Percentiles rank a stretch among this genome's conserved stretches.
Conservation (phyloP, 2,113 vertebrate species). For the Xiphorhynchus elegans region DNA sequence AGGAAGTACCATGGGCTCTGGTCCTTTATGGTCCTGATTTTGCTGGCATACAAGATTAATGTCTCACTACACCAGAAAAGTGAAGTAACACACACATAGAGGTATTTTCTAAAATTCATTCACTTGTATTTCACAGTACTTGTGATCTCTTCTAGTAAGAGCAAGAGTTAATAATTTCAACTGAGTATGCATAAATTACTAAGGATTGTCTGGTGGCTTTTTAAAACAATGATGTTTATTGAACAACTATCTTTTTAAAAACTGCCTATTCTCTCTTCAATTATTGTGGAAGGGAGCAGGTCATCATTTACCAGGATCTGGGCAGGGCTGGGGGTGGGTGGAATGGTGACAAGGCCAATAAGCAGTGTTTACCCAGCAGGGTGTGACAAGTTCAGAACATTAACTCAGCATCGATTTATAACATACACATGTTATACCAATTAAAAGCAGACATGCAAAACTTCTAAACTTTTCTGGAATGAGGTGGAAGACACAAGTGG, state of each 20-base stretch:
- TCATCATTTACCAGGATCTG: background rate
- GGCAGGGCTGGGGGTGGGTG: background rate
- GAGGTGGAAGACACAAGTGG: accelerated
- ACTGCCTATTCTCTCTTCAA: background rate
- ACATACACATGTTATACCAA: accelerated
- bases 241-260: background rate
- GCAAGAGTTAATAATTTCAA: background rate
- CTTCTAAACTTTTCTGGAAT: background rate
- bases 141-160: background rate
- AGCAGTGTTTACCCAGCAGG: background rate
- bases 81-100: background rate
- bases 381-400: background rate
- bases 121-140: background rate
- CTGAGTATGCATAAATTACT: background rate
- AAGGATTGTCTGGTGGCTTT: background rate
- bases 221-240: background rate
- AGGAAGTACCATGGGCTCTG: background rate
- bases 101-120: background rate
- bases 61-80: background rate
- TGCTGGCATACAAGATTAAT: background rate
- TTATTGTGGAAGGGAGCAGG: background rate
- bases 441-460: accelerated
- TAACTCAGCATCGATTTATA: background rate
- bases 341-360: background rate
- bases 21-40: background rate